Evolutionary conservation across 2,797 vertebrate genomes (phyloP).

Genomic region (Poecilia velifera): DNA sequence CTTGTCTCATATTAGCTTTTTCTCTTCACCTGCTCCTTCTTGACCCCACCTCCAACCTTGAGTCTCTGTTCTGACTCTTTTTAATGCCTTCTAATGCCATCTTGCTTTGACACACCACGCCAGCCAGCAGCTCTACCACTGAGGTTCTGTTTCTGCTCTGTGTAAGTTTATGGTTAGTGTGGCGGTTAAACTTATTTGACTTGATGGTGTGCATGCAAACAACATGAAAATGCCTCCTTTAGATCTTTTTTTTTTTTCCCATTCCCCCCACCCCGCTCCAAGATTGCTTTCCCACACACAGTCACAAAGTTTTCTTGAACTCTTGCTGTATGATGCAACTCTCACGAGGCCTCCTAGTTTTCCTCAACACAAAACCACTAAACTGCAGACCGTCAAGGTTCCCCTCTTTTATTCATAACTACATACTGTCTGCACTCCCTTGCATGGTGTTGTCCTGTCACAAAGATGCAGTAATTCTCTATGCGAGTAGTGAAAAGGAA

Average conservation of each 20-base stretch:
- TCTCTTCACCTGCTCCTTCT: conserved; percentile 52
- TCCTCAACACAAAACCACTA: conserved; percentile 24
- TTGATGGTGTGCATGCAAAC: conserved; percentile 34
- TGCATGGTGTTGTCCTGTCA: conserved; percentile 61
- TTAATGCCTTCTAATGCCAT: conserved; percentile 16
- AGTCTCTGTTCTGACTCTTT: conserved; percentile 5
- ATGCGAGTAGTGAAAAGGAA: conserved; percentile 53
- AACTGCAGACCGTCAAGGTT: conserved; percentile 42
- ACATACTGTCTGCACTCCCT: conserved; percentile 19
- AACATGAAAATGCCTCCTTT: conserved; percentile 38
- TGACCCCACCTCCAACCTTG: conserved; percentile 8
- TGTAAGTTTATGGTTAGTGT: conserved; percentile 31
- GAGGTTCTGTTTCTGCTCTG: conserved; percentile 2
- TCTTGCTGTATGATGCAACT: conserved; percentile 41
- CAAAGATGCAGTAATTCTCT: conserved; percentile 62
- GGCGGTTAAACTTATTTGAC: conserved; percentile 29
- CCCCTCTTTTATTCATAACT: conserved; percentile 24
- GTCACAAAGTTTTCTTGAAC: conserved; percentile 39
- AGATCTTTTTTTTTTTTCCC: conserved; percentile 3
- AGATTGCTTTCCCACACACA: conserved; percentile 68
- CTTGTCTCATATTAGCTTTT: conserved; percentile 18
- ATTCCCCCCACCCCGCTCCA: conserved; percentile 14
- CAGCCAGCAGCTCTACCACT: conserved; percentile 36
- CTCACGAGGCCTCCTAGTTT: conserved; percentile 39
- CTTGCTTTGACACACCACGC: conserved; percentile 10